These are phyloP conservation scores for Psylliodes chrysocephalus DNA, from an alignment of 2,888 invertebrate species.

Conservation along the genomic window DNA sequence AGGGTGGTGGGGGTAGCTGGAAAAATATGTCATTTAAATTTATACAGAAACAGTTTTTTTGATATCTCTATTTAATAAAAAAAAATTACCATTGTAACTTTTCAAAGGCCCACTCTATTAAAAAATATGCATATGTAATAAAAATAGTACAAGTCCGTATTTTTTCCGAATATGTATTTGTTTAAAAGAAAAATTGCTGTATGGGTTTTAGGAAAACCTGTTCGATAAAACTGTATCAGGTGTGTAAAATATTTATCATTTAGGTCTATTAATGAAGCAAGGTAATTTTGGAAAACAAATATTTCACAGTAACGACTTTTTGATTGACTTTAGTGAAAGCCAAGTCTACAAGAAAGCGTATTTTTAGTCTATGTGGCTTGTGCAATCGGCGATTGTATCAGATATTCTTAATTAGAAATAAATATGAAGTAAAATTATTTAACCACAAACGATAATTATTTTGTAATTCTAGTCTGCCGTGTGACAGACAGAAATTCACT, in stretches of 20 bases:
- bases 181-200: too few species aligned
- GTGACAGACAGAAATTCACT: conserved; percentile 8
- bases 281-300: conserved; percentile 13
- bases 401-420: conserved; percentile 16
- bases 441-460: conserved; percentile 14
- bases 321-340: conserved; percentile 16
- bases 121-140: too few species aligned
- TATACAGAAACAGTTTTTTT: too few species aligned
- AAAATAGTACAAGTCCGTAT: too few species aligned
- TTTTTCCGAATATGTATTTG: too few species aligned
- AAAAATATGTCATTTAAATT: too few species aligned
- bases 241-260: conserved; percentile 4
- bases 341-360: conserved; percentile 12
- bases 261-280: background rate
- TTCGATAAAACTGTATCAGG: conserved; percentile 1
- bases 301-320: conserved; percentile 7
- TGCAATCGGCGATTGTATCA: conserved; percentile 24
- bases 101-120: too few species aligned
- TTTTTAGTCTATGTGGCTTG: conserved; percentile 9
- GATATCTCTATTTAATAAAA: too few species aligned
- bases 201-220: background rate
- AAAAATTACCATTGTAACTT: too few species aligned
- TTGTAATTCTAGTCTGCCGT: conserved; percentile 17
- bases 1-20: too few species aligned
- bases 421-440: conserved; percentile 18